Evolutionary conservation across 1,140 invertebrate species (phyloP).

Genomic region (Pseudomyrmex concolor): DNA sequence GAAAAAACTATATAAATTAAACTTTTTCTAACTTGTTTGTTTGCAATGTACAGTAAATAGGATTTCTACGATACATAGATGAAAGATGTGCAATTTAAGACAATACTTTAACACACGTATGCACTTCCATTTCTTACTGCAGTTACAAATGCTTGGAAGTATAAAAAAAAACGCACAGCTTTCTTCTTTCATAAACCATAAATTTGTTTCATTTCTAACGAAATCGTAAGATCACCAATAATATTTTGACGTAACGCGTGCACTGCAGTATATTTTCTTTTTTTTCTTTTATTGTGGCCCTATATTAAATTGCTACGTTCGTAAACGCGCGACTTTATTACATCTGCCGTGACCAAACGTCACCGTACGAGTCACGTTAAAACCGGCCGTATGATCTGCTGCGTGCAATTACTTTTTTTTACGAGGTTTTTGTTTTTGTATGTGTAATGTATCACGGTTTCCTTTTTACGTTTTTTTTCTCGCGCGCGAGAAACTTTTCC

Average conservation of each 20-base stretch:
- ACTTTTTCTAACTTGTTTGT: too few relatives aligned
- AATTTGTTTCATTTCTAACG: neutral
- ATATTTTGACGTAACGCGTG: neutral
- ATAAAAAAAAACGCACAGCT: neutral
- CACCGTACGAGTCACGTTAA: conserved; percentile 5
- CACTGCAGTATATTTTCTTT: neutral
- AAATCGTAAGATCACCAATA: neutral
- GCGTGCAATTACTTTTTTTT: conserved; percentile 51
- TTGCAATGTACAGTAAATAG: neutral
- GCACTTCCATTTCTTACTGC: too few relatives aligned
- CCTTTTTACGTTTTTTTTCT: neutral
- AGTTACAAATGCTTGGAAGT: neutral
- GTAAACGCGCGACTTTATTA: conserved; percentile 43
- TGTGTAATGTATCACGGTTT: conserved; percentile 19
- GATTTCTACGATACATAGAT: neutral
- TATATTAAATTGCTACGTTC: conserved; percentile 24
- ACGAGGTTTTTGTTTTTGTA: conserved; percentile 14
- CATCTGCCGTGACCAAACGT: conserved; percentile 16
- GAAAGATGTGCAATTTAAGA: neutral
- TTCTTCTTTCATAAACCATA: neutral
- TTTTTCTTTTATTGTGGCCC: conserved; percentile 23
- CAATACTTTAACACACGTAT: neutral
- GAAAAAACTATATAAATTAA: too few relatives aligned
- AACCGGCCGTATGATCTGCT: conserved; percentile 40
- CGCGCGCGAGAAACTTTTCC: conserved; percentile 40